These are phyloP conservation scores for Condylura cristata DNA, from an alignment of 2,113 vertebrate species.

Conservation along the genomic window DNA sequence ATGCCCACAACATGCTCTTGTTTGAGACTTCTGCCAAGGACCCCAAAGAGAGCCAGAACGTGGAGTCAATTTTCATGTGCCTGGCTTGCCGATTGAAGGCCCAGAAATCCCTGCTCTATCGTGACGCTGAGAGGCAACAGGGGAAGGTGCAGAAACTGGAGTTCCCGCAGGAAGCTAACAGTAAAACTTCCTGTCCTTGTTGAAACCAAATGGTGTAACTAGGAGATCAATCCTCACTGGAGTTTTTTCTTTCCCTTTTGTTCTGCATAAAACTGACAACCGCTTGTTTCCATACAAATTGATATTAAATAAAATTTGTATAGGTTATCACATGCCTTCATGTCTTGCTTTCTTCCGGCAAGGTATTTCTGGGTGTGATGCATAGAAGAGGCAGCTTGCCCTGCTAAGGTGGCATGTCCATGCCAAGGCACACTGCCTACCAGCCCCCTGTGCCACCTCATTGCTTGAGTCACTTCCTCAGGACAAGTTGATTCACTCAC, in stretches of 20 bases:
- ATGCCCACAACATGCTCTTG: slow-evolving; percentile 97
- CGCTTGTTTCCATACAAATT: slow-evolving; percentile 80
- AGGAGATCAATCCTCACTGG: slow-evolving; percentile 57
- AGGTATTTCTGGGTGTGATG: slow-evolving; percentile 30
- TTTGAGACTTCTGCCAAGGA: slow-evolving; percentile 99
- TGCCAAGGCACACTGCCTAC: neutral
- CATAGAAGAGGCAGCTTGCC: neutral
- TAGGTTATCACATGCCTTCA: slow-evolving; percentile 74
- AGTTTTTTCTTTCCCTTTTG: slow-evolving; percentile 54
- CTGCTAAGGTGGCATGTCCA: neutral
- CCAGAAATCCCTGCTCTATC: slow-evolving; percentile 95
- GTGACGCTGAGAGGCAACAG: slow-evolving; percentile 92
- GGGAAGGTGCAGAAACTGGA: slow-evolving; percentile 89
- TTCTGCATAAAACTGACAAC: slow-evolving; percentile 69
- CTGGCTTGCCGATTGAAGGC: slow-evolving; percentile 96
- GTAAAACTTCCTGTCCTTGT: slow-evolving; percentile 92
- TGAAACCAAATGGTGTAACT: slow-evolving; percentile 85
- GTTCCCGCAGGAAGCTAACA: slow-evolving; percentile 85
- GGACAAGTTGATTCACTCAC: slow-evolving; percentile 11
- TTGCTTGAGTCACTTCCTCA: slow-evolving; percentile 23
- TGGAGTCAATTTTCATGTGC: slow-evolving; percentile 98
- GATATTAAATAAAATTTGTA: slow-evolving; percentile 81
- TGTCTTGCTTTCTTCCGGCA: slow-evolving; percentile 63
- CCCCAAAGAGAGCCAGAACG: slow-evolving; percentile 96
- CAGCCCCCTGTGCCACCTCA: neutral